Evolutionary conservation across 2,888 invertebrate species (phyloP), one percentile per base, ranked within the genome.

Genomic region (Hipparchia sbordonii): DNA sequence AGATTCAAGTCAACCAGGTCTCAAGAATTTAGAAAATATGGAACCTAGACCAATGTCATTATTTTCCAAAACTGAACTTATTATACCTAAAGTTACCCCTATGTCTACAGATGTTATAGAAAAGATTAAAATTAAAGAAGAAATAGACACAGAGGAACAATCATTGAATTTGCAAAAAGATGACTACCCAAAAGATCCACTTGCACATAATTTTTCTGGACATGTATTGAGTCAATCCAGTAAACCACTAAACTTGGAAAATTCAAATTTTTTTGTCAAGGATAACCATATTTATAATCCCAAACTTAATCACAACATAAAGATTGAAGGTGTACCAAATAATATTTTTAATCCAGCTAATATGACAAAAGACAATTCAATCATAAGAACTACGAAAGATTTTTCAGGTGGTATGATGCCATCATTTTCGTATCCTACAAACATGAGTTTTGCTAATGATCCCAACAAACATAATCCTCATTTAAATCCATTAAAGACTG

Each of bases 21-120:
- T 83, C 74, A 92, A 91, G 81, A 84, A 80, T 73, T 73, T 80
- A 67, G 93, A 93, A 68, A 87, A 79, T 77, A 76, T 84, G 75
- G 92, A 91, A 76, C 79, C 85, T 48, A 86, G 90, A 81, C 82
- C 89, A 48, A 82, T 85, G 54, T 74, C 85, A 74, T 83, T 90
- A 78, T 93, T 89, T 83, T 89, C 95, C 74, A 95, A 95, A 91
- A 95, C 95, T 59, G 95, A 95, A 86, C 90, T 95, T 75, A 95
- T 95, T 77, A 95, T 95, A 82, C 95, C 95, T 51, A 95, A 95
- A 87, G 93, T 95, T 70, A 92, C 93, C 59, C 93, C 95, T 13
- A 94, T 95, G 91, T 92, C 91, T 71, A 91, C 93, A 77, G 94
- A 95, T 74, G 76, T 85, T 62, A 87, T 93, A 74, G 94, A 94